A percentile compares a stretch with the other conserved stretches of the same genome.
phyloP scores from a whole-genome alignment of 2,888 invertebrate genomes.

The Pyrochroa serraticornis region DNA sequence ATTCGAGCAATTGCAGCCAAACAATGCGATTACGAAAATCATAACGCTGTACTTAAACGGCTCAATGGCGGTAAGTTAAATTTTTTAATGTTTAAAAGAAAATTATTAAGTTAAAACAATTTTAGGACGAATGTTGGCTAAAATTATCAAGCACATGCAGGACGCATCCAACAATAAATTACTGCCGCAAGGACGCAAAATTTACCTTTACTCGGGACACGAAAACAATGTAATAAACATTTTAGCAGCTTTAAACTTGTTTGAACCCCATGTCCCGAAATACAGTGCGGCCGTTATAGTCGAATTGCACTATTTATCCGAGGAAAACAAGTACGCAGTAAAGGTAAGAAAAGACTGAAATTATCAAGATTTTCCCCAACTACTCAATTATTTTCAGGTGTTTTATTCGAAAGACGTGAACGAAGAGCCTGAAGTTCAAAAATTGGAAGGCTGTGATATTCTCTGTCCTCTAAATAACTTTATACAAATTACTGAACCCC shows the following conservation, averaged over 20 bases:
- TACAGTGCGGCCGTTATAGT: conserved; percentile 51
- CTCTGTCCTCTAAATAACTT: conserved; percentile 50
- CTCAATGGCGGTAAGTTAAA: conserved; percentile 57
- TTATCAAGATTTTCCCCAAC: conserved; percentile 5
- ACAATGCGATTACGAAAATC: conserved; percentile 56
- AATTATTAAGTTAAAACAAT: conserved; percentile 11
- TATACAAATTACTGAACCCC: conserved; percentile 41
- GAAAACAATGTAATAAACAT: conserved; percentile 64
- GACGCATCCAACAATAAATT: conserved; percentile 37
- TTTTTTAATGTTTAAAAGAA: not conserved
- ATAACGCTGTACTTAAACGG: conserved; percentile 49
- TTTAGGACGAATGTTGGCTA: conserved; percentile 49
- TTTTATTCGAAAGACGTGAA: conserved; percentile 46
- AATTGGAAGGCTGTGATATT: conserved; percentile 46
- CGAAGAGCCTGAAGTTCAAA: conserved; percentile 40
- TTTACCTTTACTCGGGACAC: conserved; percentile 62
- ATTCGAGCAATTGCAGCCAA: conserved; percentile 51
- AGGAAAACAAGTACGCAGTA: conserved; percentile 44
- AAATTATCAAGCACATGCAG: conserved; percentile 46
- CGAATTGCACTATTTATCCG: conserved; percentile 46
- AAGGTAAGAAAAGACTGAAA: conserved; percentile 42
- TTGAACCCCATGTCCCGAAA: conserved; percentile 55
- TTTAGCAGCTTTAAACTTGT: conserved; percentile 59
- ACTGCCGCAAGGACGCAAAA: conserved; percentile 46
- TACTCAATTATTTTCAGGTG: conserved; percentile 39